Evolutionary conservation across 2,888 invertebrate genomes (phyloP).

Genomic region (Cryptophagus acutangulus): DNA sequence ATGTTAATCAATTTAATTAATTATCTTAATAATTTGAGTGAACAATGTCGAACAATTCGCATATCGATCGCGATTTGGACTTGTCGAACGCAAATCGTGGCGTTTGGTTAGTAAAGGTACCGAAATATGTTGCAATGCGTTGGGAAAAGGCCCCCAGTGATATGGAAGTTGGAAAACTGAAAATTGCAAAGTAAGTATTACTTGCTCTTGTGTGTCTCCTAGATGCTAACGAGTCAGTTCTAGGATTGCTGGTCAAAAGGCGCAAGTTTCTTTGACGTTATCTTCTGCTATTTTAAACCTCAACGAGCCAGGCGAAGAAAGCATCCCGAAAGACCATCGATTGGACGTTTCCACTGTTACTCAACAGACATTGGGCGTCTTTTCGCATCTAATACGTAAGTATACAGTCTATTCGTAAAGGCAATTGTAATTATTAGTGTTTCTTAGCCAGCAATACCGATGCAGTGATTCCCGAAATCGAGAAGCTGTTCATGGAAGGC

Average conservation of each 20-base stretch:
- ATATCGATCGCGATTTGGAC: slow-evolving; percentile 77
- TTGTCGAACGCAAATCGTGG: slow-evolving; percentile 84
- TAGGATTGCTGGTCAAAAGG: slow-evolving; percentile 59
- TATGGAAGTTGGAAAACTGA: slow-evolving; percentile 89
- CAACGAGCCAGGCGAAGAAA: slow-evolving; percentile 71
- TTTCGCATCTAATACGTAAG: slow-evolving; percentile 78
- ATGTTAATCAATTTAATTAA: too few relatives aligned
- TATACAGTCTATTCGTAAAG: slow-evolving; percentile 31
- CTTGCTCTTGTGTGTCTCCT: neutral
- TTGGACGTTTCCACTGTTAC: slow-evolving; percentile 88
- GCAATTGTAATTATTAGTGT: slow-evolving; percentile 11
- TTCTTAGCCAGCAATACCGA: slow-evolving; percentile 58
- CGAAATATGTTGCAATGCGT: slow-evolving; percentile 91
- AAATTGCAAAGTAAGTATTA: slow-evolving; percentile 67
- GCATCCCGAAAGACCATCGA: slow-evolving; percentile 86
- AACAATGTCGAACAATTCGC: slow-evolving; percentile 45
- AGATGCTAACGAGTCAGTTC: slow-evolving; percentile 5
- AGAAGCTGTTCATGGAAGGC: slow-evolving; percentile 87
- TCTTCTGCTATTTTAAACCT: slow-evolving; percentile 76
- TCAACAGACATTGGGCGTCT: slow-evolving; percentile 87
- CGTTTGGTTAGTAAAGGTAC: slow-evolving; percentile 95
- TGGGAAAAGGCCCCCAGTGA: slow-evolving; percentile 92
- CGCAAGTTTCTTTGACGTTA: slow-evolving; percentile 82
- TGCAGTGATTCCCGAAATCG: slow-evolving; percentile 68
- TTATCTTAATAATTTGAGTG: neutral